Evolutionary conservation across 2,888 invertebrate species (phyloP).

Genomic region (Tanytarsus gracilentus): DNA sequence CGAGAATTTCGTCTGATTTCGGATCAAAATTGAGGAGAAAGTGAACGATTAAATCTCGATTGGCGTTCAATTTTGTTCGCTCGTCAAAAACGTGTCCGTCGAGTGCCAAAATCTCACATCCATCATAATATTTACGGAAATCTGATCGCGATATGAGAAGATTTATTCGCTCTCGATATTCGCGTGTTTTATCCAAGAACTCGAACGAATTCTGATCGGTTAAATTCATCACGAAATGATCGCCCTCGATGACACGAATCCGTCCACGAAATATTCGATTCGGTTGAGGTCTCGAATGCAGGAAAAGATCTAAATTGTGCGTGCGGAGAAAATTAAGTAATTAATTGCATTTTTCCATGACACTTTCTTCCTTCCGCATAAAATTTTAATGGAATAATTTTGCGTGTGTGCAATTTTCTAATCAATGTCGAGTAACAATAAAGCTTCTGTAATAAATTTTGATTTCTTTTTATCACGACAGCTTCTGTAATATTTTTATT

Average conservation of each 20-base stretch:
- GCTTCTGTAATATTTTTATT: too few species aligned
- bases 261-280: slow-evolving; percentile 76
- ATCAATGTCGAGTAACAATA: too few species aligned
- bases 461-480: too few species aligned
- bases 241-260: slow-evolving; percentile 61
- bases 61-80: slow-evolving; percentile 39
- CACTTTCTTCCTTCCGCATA: slow-evolving; percentile 14
- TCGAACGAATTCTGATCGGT: slow-evolving; percentile 57
- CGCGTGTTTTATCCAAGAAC: slow-evolving; percentile 63
- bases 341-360: not conserved
- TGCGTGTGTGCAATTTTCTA: too few species aligned
- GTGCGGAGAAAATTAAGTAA: slow-evolving; percentile 10
- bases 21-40: slow-evolving; percentile 81
- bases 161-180: slow-evolving; percentile 67
- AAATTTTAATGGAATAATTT: not conserved
- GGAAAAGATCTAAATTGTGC: slow-evolving; percentile 60
- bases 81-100: slow-evolving; percentile 64
- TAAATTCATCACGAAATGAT: slow-evolving; percentile 58
- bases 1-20: slow-evolving; percentile 2
- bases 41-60: slow-evolving; percentile 65
- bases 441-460: too few species aligned
- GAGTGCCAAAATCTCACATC: slow-evolving; percentile 71
- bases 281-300: slow-evolving; percentile 60
- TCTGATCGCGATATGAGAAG: slow-evolving; percentile 64
- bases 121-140: slow-evolving; percentile 64